Evolutionary conservation across 1,140 invertebrate species (phyloP), one percentile per base, ranked within the genome.

Genomic region (Apis dorsata): DNA sequence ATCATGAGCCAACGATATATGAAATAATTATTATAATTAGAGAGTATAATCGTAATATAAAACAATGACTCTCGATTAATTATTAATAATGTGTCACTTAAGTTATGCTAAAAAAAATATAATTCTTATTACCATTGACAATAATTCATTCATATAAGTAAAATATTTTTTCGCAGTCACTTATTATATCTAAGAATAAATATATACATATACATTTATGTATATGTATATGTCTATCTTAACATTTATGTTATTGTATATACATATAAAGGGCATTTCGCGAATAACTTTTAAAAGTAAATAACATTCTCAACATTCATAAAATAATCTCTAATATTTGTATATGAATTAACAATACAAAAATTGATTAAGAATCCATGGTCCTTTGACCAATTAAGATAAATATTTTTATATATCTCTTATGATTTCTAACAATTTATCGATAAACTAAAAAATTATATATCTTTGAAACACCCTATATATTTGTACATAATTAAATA

Each of bases 51-150:
- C 66, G 85, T 85, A 88, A 88, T 90, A 90, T 81, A 90, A 90
- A 90, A 90, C 79, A 88, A 88, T 87, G 81, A 90, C 60, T 65
- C 70, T 69, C 65, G 68, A 60, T 86, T 81, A 87, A 81, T 84
- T 80, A 70, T 84, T 85, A 88, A 44, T 81, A 89, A 88, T 80
- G 77, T 73, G 55, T 83, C 73, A 78, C 84, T 87, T 86, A 86
- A 68, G 81, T 86, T 86, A 85, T 71, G 76, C 86, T 91, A 88
- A 91, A 88, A 91, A 91, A 91, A 91, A 91, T 90, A 90, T 90
- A 86, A 88, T 62, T 90, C 89, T 89, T 83, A 85, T 90, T 89
- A 85, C 78, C 86, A 84, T 69, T 76, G 76, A 81, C 68, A 85
- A 81, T 78, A 86, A 84, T 84, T 78, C 85, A 66, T 85, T 34